Evolutionary conservation across 2,797 vertebrate genomes (phyloP), one percentile per base, ranked within the genome.

Genomic region (Scleropages formosus): DNA sequence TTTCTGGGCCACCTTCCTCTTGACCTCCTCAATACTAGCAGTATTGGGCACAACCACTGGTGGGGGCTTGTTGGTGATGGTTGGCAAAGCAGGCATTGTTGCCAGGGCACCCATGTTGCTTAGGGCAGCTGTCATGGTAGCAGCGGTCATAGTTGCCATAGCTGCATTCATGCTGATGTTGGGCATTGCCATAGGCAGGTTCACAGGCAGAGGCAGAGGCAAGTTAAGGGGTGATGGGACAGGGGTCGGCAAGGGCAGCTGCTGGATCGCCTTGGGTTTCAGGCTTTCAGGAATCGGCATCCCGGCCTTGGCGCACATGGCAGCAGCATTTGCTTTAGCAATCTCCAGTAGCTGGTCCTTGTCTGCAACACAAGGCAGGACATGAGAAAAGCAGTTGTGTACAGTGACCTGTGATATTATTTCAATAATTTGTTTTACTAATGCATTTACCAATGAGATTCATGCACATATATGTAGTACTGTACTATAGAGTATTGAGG

Each of bases 311-410:
- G 95, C 97, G 85, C 97, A 99, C 98, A 99, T 99, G 84, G 97
- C 98, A 8, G 98, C 97, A 68, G 98, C 98, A 76, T 99, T 99
- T 82, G 98, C 98, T 91, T 99, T 99, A 78, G 98, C 98, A 84
- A 99, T 99, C 91, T 99, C 98, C 80, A 99, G 92, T 69, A 99
- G 92, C 81, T 99, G 98, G 83, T 98, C 98, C 85, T 99, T 99
- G 88, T 99, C 98, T 99, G 87, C 71, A 71, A 53, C 24, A 59
- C n/a, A 60, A 20, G 8, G 24, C 15, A 15, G 73, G 22, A 47
- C 18, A 49, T 75, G n/a, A 59, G 8, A 69, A 12, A 71, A 15
- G 67, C n/a, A 6, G 16, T 9, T 59, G 15, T 62, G n/a, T n/a
- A n/a, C n/a, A n/a, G n/a, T n/a, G n/a, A n/a, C n/a, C n/a, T n/a